These are phyloP conservation scores for Orius insidiosus DNA, from an alignment of 1,140 invertebrate genomes.

Conservation along the genomic window DNA sequence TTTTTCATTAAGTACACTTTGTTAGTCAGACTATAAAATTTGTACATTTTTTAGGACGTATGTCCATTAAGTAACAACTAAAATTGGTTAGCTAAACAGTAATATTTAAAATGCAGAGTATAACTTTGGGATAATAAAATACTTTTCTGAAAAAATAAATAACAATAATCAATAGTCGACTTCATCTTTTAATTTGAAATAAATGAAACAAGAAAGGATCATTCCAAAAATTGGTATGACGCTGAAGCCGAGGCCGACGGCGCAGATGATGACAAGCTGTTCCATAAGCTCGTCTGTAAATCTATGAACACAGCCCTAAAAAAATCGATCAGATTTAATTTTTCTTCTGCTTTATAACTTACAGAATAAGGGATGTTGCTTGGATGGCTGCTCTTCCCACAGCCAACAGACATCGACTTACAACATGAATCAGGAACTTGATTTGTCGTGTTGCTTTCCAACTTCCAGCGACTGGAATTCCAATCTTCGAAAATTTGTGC, in stretches of 20 bases:
- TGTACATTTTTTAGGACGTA: too few relatives aligned
- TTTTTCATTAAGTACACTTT: too few relatives aligned
- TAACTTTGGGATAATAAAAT: too few relatives aligned
- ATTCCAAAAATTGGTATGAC: conserved; percentile 68
- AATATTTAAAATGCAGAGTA: too few relatives aligned
- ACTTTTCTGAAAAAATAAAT: too few relatives aligned
- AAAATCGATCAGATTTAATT: conserved; percentile 20
- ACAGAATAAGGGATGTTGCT: conserved; percentile 71
- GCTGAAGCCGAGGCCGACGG: conserved; percentile 63
- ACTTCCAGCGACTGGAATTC: conserved; percentile 45
- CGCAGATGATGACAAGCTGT: conserved; percentile 61
- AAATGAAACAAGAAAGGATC: conserved; percentile 58
- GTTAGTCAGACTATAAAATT: too few relatives aligned
- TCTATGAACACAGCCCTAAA: conserved; percentile 60
- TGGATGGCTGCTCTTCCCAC: conserved; percentile 59
- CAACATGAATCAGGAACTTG: conserved; percentile 73
- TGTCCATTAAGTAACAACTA: too few relatives aligned
- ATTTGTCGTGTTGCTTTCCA: conserved; percentile 28
- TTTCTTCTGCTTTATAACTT: conserved; percentile 25
- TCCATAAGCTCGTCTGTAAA: conserved; percentile 53
- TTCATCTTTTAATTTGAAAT: conserved; percentile 44
- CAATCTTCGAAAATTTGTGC: conserved; percentile 56
- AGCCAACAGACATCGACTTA: conserved; percentile 42
- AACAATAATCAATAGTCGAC: too few relatives aligned
- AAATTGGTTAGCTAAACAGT: too few relatives aligned